A percentile compares a stretch with the other conserved stretches of the same genome.
These are phyloP conservation scores for Caenorhabditis becei DNA, from an alignment of 2,888 invertebrate species.

Conservation along the genomic window DNA sequence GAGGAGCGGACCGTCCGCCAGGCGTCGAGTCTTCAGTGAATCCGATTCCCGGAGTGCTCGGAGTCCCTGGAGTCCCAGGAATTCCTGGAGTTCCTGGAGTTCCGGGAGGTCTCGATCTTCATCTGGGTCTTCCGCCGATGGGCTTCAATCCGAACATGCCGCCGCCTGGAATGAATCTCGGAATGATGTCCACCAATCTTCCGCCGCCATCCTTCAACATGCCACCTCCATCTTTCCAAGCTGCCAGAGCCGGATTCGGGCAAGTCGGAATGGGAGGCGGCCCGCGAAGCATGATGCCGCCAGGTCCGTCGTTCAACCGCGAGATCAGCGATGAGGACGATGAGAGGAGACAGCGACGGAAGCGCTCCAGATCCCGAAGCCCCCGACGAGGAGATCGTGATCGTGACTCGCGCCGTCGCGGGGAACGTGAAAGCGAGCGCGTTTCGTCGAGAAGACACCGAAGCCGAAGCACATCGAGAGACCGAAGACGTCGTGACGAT, in stretches of 20 bases:
- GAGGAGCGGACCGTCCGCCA: slow-evolving; percentile 44
- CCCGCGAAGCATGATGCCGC: slow-evolving; percentile 8
- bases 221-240: slow-evolving; percentile 47
- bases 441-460: slow-evolving; percentile 40
- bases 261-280: slow-evolving; percentile 3
- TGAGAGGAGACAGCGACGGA: slow-evolving; percentile 43
- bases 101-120: slow-evolving; percentile 34
- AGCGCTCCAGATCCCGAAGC: slow-evolving; percentile 52
- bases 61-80: slow-evolving; percentile 22
- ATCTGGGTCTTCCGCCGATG: slow-evolving; percentile 54
- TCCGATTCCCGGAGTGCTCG: background rate
- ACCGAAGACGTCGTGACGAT: slow-evolving; percentile 58
- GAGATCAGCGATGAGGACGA: slow-evolving; percentile 41
- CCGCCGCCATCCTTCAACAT: slow-evolving; percentile 54
- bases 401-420: slow-evolving; percentile 24
- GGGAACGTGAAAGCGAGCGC: slow-evolving; percentile 40
- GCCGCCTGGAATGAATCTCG: slow-evolving; percentile 64
- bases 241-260: slow-evolving; percentile 48
- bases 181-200: slow-evolving; percentile 43
- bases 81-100: slow-evolving; percentile 3
- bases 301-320: background rate
- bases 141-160: slow-evolving; percentile 68
- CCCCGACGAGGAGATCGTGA: slow-evolving; percentile 45
- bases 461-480: slow-evolving; percentile 55
- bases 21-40: slow-evolving; percentile 46